Base-by-base conservation (phyloP, 2,888 invertebrate genomes). In the Cybosia mesomella region DNA sequence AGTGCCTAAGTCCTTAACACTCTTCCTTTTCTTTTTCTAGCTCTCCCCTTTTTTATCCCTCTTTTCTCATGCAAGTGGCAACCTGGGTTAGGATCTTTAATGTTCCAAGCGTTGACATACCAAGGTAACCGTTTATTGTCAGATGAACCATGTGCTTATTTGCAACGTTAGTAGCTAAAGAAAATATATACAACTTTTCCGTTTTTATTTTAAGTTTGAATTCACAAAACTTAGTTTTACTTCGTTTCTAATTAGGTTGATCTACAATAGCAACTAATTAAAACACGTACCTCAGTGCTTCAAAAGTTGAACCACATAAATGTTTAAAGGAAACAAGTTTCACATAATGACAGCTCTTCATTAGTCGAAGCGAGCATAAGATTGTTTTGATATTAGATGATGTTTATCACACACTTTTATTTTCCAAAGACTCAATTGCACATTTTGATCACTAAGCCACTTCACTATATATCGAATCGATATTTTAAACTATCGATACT, bases 301-400 rank as follows among this genome's bases (percentile, higher is more conserved):
- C 68, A 63, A 73, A 79, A 67, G 65, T 70, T 69, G 73, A 49
- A 49, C 2, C 64, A 73, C 74, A 66, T 72, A 74, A 76, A 66
- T 73, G 70, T 80, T 77, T 72, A 81, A 79, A 82, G 81, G 73
- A 83, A 86, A 81, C 82, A 81, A 77, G 80, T 79, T 71, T 83
- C 87, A 85, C 88, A 87, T 90, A 85, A 90, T 91, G 89, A 90
- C 89, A 87, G 76, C 85, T 81, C 90, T 91, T 92, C 91, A 92
- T 90, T 92, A 87, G 86, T 81, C 80, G 80, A 80, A 82, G 66
- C 9, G 18, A 39, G 28, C 49, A 65, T n/a, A 34, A 53, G 21
- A 28, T 15, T 53, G 11, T 64, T n/a, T 55, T 22, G 39, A 49
- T 21, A 58, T 39, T 39, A 55, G 22, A 21, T 32, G 53, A 22